Conservation (phyloP, 1,140 invertebrate genomes). For the Drosophila pruinosa region DNA sequence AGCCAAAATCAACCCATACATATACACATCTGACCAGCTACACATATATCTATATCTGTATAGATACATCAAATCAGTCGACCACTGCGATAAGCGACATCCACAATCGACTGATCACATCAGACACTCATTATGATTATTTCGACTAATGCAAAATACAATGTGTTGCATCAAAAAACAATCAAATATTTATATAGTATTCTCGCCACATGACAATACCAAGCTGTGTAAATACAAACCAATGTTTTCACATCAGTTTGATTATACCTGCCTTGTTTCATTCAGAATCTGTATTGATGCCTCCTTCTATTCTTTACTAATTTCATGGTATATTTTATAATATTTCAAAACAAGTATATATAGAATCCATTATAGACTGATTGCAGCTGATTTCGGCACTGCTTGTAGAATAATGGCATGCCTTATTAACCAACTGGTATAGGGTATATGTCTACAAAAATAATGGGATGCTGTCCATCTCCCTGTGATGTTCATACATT, state of each 20-base stretch:
- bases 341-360: too few species aligned
- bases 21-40: not conserved
- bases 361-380: too few species aligned
- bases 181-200: not conserved
- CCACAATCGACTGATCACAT: not conserved
- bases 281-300: too few species aligned
- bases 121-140: not conserved
- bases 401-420: not conserved
- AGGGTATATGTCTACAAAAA: not conserved
- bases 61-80: conserved; percentile 55
- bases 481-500: conserved; percentile 12
- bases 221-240: too few species aligned
- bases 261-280: too few species aligned
- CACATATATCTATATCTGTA: not conserved
- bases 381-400: not conserved
- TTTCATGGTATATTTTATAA: too few species aligned
- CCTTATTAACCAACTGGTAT: not conserved
- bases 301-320: too few species aligned
- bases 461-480: conserved; percentile 64
- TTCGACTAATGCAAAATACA: not conserved
- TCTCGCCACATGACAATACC: too few species aligned
- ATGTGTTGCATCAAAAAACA: not conserved
- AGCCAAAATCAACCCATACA: conserved; percentile 35
- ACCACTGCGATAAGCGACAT: conserved; percentile 14
- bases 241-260: too few species aligned